Evolutionary conservation across 2,888 invertebrate genomes (phyloP), one percentile per base, ranked within the genome.

Genomic region (Catocala fraxini): DNA sequence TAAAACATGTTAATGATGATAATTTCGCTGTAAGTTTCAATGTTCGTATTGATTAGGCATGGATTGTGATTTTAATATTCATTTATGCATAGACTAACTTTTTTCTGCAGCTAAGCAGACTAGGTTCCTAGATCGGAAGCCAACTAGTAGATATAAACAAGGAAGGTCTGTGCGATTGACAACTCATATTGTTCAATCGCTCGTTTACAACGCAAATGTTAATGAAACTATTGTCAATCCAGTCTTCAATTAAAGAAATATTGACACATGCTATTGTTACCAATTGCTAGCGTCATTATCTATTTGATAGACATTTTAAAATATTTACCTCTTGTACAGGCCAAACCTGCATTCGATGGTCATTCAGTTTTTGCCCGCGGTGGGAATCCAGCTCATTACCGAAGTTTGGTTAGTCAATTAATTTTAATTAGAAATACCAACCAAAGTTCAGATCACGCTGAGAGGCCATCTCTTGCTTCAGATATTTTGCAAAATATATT

Each of bases 1-100:
- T 66, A 71, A 70, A 68, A 59, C 59, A 66, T 54, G 41, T 63
- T 70, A 73, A 65, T 71, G 62, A 72, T 58, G n/a, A 61, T 65
- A 51, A 69, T 72, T 65, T 73, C 56, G 66, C 57, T 39, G 33
- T 65, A 58, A 63, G 60, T 70, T 63, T 62, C 56, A 12, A 45
- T 61, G 52, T 35, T 55, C 49, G 41, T 58, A 65, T 68, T 61
- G 35, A 58, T 61, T 56, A 48, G 52, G 12, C 59, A 56, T 47
- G 42, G 43, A 55, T 46, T 45, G 51, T 13, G 12, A 46, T 45
- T 58, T n/a, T 39, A 43, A 54, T 58, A 25, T 7, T 41, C 15
- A 51, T 39, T 48, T 49, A 48, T 57, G 53, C 43, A 47, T 51
- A 15, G 39, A 7, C 39, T 51, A 9, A 43, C n/a, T 25, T 43